Base-by-base conservation (phyloP, 2,888 invertebrate species). In the Ophion slaviceki region DNA sequence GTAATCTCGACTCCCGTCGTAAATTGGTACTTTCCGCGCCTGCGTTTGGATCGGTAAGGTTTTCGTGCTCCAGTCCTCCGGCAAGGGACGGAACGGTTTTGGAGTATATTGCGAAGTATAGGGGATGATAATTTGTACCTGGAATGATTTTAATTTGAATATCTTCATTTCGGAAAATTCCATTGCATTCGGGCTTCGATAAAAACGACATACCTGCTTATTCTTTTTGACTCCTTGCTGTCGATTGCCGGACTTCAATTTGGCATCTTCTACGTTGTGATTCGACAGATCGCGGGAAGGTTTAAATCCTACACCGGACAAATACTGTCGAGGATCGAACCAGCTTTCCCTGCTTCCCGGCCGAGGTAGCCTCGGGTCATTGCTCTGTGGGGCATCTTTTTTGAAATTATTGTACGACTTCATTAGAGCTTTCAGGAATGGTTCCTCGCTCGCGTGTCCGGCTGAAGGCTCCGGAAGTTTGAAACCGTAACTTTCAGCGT, bases 91-190 rank as follows among this genome's bases (percentile, higher is more conserved):
- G 86, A 95, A 95, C 11, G 95, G 95, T 75, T 95, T 94, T 8
- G 96, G 95, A 20, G 95, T 94, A 79, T 95, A 95, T 85, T 95
- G 95, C 66, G 96, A 96, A 2, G 96, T 97, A 89, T 97, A 97
- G 0, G 98, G 98, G 84, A 98, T 96, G 79, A 98, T 97, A 78
- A 97, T 97, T 94, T 97, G 97, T 8, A 97, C 95, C 92, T 96
- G 95, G 92, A 79, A 53, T 72, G 17, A 75, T 53, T 62, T 8
- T 89, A 11, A 36, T 47, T 68, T 61, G 45, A 2, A 57, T 17
- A 47, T 57, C 40, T 67, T 40, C 11, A 28, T 36, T 66, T 14
- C 4, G n/a, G 68, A 17, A 5, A n/a, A 32, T 0, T 14, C 10
- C 11, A 57, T n/a, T 32, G 32, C 32, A 3, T 0, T 32, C 32